Percentiles rank a stretch among this genome's conserved stretches.
These are phyloP conservation scores for Seira sanloemensis DNA, from an alignment of 2,888 invertebrate genomes.

Conservation along the genomic window DNA sequence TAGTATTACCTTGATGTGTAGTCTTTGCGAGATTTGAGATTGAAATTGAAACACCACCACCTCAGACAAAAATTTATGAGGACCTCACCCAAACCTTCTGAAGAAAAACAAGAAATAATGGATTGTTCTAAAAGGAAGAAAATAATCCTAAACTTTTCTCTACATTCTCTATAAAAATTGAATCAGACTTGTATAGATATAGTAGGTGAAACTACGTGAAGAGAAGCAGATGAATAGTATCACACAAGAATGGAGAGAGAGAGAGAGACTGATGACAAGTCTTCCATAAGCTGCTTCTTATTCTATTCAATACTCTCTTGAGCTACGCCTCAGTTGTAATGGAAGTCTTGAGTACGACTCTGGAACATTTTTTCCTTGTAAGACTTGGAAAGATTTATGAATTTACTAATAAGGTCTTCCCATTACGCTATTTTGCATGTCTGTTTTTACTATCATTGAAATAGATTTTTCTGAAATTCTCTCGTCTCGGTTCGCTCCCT, in stretches of 20 bases:
- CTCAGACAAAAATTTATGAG: slow-evolving; percentile 40
- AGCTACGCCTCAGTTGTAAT: not conserved
- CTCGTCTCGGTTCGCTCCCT: slow-evolving; percentile 33
- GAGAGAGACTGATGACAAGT: slow-evolving; percentile 36
- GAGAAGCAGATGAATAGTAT: slow-evolving; percentile 32
- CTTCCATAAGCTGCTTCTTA: slow-evolving; percentile 15
- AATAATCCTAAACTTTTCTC: too few species aligned
- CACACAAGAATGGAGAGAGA: slow-evolving; percentile 14
- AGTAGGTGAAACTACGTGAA: not conserved
- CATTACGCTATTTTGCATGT: slow-evolving; percentile 7
- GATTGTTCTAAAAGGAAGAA: not conserved
- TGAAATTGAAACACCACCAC: slow-evolving; percentile 48
- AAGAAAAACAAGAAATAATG: slow-evolving; percentile 9
- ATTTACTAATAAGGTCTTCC: slow-evolving; percentile 55
- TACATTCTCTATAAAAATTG: slow-evolving; percentile 5
- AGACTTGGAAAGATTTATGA: slow-evolving; percentile 55
- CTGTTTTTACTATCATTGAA: slow-evolving; percentile 23
- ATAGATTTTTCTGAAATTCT: slow-evolving; percentile 17
- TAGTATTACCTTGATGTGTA: too few species aligned
- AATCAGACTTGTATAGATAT: slow-evolving; percentile 17
- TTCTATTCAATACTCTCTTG: not conserved
- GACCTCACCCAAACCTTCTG: slow-evolving; percentile 39
- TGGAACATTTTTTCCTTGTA: slow-evolving; percentile 15
- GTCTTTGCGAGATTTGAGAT: too few species aligned
- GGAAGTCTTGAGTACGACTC: not conserved